A percentile compares a stretch with the other conserved stretches of the same genome.
These are phyloP conservation scores for Colostygia pectinataria DNA, from an alignment of 2,888 invertebrate species.

Conservation along the genomic window DNA sequence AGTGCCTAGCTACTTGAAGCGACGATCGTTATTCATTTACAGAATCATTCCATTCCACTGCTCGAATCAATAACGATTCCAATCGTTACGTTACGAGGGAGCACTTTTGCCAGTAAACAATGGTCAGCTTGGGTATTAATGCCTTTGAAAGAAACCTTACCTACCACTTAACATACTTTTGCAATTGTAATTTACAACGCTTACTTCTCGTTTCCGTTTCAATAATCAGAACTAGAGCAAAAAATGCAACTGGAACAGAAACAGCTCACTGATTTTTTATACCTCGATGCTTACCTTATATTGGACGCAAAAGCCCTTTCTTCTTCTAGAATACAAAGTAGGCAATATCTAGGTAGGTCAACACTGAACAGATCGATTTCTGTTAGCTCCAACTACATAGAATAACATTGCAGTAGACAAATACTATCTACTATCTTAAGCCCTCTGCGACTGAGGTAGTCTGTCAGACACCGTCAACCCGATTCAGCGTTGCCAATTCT, in stretches of 20 bases:
- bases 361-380: background rate
- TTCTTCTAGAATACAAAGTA: slow-evolving; percentile 11
- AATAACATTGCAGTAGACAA: too few relatives aligned
- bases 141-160: slow-evolving; percentile 10
- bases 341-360: background rate
- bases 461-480: too few relatives aligned
- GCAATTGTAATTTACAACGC: slow-evolving; percentile 17
- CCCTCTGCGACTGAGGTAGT: too few relatives aligned
- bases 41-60: background rate
- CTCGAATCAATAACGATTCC: background rate
- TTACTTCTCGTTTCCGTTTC: slow-evolving; percentile 10
- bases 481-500: too few relatives aligned
- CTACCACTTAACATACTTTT: slow-evolving; percentile 15
- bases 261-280: slow-evolving; percentile 9
- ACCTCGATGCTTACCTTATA: slow-evolving; percentile 10
- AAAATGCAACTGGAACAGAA: slow-evolving; percentile 18
- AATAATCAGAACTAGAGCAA: slow-evolving; percentile 8
- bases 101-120: slow-evolving; percentile 5
- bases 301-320: slow-evolving; percentile 4
- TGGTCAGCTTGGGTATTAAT: slow-evolving; percentile 4
- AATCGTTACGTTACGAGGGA: background rate
- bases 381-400: too few relatives aligned
- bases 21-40: too few relatives aligned
- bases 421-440: too few relatives aligned
- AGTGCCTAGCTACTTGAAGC: too few relatives aligned